phyloP scores from a whole-genome alignment of 2,888 invertebrate genomes.

The Silvanus unidentatus region DNA sequence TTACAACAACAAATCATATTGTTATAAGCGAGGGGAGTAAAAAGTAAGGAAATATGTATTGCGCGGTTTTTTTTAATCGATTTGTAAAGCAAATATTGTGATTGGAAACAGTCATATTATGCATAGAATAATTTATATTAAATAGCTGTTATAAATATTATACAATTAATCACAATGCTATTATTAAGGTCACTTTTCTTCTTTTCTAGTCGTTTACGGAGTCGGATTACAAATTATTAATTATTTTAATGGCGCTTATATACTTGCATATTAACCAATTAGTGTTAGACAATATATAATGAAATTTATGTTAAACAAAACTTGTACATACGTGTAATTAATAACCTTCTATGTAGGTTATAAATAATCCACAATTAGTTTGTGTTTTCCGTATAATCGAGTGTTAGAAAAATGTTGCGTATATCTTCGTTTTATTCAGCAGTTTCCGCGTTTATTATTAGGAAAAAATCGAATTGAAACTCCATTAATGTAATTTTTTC shows the following conservation, averaged over 20 bases:
- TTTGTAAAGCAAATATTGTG: no score
- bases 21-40: no score
- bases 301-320: constrained; percentile 1
- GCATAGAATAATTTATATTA: constrained; percentile 2
- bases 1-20: no score
- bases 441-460: no score
- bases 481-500: no score
- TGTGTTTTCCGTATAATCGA: no score
- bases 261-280: neutral
- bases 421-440: no score
- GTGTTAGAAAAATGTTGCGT: neutral
- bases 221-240: neutral
- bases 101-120: neutral
- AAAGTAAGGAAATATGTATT: no score
- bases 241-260: constrained; percentile 1
- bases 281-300: neutral
- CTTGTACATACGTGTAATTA: constrained; percentile 1
- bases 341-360: constrained; percentile 1
- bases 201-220: no score
- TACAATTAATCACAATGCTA: neutral
- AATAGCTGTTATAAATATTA: neutral
- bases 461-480: no score
- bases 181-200: neutral
- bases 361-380: neutral
- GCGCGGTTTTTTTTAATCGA: no score